phyloP scores from a whole-genome alignment of 2,888 invertebrate genomes.

The Neoscelio sp. region DNA sequence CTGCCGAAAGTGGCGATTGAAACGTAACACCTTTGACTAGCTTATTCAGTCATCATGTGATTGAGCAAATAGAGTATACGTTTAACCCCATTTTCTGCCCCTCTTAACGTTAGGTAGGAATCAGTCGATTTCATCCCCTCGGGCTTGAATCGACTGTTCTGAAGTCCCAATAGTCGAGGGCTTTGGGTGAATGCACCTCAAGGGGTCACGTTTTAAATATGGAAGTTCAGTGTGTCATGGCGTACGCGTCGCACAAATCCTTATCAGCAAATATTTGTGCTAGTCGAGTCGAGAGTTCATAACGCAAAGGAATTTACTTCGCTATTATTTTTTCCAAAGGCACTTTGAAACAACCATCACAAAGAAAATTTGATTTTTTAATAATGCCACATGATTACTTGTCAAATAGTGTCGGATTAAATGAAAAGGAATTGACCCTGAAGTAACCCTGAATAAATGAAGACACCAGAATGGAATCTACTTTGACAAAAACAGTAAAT shows the following conservation, averaged over 20 bases:
- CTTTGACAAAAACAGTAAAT: no score
- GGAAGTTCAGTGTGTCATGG: constrained; percentile 39
- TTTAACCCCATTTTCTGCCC: constrained; percentile 55
- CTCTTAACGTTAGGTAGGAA: constrained; percentile 46
- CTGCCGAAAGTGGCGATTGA: constrained; percentile 28
- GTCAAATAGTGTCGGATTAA: no score
- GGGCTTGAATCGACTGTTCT: constrained; percentile 51
- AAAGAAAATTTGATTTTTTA: no score
- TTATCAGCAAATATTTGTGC: constrained; percentile 29
- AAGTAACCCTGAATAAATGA: no score
- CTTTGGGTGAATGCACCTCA: constrained; percentile 42
- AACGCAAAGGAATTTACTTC: constrained; percentile 5
- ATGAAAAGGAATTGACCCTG: no score
- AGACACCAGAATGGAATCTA: no score
- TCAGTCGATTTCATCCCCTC: constrained; percentile 58
- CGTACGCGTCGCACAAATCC: constrained; percentile 8
- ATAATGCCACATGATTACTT: no score
- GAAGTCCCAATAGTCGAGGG: constrained; percentile 52
- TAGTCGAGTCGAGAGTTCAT: background rate
- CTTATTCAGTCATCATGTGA: constrained; percentile 54
- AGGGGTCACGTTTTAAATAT: constrained; percentile 53
- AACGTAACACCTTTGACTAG: constrained; percentile 33
- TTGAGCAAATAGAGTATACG: constrained; percentile 53
- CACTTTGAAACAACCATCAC: no score
- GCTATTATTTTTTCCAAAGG: no score